Conservation (phyloP, 1,140 invertebrate genomes). For the Diachasma alloeum region DNA sequence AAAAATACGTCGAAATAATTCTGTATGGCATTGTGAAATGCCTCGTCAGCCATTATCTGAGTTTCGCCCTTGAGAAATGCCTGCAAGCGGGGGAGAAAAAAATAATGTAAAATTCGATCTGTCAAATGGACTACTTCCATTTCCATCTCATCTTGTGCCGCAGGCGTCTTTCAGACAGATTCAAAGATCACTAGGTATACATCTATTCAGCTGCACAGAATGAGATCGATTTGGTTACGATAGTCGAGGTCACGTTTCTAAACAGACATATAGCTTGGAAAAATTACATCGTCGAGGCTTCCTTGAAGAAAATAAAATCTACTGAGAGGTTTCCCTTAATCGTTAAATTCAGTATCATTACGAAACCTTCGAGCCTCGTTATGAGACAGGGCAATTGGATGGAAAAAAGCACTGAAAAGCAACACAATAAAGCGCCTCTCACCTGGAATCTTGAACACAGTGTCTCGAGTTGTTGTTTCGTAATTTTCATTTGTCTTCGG, state of each 20-base stretch:
- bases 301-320: constrained; percentile 11
- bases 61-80: constrained; percentile 94
- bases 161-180: neutral
- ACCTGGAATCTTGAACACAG: constrained; percentile 96
- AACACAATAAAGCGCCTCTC: constrained; percentile 32
- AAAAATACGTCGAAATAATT: constrained; percentile 98
- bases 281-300: neutral
- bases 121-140: constrained; percentile 8
- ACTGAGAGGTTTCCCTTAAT: constrained; percentile 39
- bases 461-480: constrained; percentile 93
- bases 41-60: constrained; percentile 98
- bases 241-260: constrained; percentile 9
- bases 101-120: neutral
- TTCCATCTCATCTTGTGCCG: constrained; percentile 14
- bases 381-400: neutral
- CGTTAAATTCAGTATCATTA: constrained; percentile 8
- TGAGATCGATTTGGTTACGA: constrained; percentile 22
- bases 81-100: constrained; percentile 62
- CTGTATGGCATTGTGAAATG: constrained; percentile 98
- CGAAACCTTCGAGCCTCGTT: neutral
- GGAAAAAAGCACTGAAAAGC: neutral
- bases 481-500: constrained; percentile 90
- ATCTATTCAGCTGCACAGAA: neutral
- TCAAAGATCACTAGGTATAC: neutral
- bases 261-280: neutral